Conservation (phyloP, 2,888 invertebrate species). For the Scaptomyza polygonia region DNA sequence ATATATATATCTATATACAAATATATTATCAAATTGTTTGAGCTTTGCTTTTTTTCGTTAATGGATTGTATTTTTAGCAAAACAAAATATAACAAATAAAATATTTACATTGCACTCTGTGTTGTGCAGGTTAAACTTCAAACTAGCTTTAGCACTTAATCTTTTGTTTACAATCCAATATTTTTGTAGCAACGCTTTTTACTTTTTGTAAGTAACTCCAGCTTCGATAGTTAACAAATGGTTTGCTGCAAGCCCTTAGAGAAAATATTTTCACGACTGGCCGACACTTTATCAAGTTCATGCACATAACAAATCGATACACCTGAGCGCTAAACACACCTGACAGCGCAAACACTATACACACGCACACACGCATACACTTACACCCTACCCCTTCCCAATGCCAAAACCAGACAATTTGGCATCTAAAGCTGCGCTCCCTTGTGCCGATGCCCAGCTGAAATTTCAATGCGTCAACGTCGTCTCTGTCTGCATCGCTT, state of each 20-base stretch:
- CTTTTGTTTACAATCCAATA: neutral
- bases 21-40: neutral
- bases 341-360: slow-evolving; percentile 13
- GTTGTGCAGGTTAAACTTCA: neutral
- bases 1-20: too few species aligned
- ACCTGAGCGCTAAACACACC: slow-evolving; percentile 34
- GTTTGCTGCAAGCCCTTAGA: neutral
- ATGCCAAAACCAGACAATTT: slow-evolving; percentile 21
- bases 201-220: too few species aligned
- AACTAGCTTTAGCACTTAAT: neutral
- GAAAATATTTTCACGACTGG: slow-evolving; percentile 26
- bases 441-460: slow-evolving; percentile 7
- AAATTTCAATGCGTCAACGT: slow-evolving; percentile 61
- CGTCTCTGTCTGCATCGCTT: slow-evolving; percentile 67
- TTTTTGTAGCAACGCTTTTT: neutral
- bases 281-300: slow-evolving; percentile 49
- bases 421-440: slow-evolving; percentile 28
- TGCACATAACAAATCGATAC: slow-evolving; percentile 48
- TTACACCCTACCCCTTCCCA: neutral
- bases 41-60: neutral
- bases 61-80: slow-evolving; percentile 1
- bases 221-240: slow-evolving; percentile 3
- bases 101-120: neutral
- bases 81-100: neutral
- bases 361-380: too few species aligned